Base-by-base conservation (phyloP, 2,888 invertebrate genomes). In the Liodrosophila aerea region DNA sequence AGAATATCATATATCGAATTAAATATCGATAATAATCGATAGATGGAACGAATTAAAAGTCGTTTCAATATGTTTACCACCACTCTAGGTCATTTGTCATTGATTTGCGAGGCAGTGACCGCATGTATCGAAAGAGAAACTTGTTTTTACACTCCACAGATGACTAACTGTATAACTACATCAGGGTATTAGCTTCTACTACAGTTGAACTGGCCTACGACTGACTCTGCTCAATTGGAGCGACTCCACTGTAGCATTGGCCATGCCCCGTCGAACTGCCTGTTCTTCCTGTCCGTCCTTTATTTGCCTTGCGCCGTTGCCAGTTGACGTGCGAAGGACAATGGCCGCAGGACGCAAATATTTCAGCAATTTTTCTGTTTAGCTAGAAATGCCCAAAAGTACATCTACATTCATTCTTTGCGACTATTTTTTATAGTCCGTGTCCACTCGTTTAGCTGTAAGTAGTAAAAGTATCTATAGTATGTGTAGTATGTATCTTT, bases 281-380 rank as follows among this genome's bases (percentile, higher is more conserved):
- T n/a, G 16, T 16, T 27, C 64, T 31, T 34, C 7, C 39, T 51
- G 56, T 31, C 12, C 13, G 13, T 37, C 11, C 41, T 53, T 49
- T 22, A 15, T 65, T 51, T 57, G 49, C 18, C 37, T 7, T 37
- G 16, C 29, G 34, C 43, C 59, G 64, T 58, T 57, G 70, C n/a
- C n/a, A n/a, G 56, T 68, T 44, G 50, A 47, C 53, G 46, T 65
- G 73, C 52, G 36, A 65, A 73, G 84, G 84, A 76, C 81, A 80
- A 53, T 66, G 47, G 58, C 59, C 67, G 33, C 37, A 50, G 43
- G 41, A 13, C 52, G 43, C 22, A 65, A 64, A 51, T 69, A 80
- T 80, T 70, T 62, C 45, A 51, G 39, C 59, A 49, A 60, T 68
- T 54, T 53, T 12, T 50, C 2, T 22, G 5, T 22, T 22, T 22